Conservation (phyloP, 2,888 invertebrate genomes). For the Heteromyza rotundicornis region DNA sequence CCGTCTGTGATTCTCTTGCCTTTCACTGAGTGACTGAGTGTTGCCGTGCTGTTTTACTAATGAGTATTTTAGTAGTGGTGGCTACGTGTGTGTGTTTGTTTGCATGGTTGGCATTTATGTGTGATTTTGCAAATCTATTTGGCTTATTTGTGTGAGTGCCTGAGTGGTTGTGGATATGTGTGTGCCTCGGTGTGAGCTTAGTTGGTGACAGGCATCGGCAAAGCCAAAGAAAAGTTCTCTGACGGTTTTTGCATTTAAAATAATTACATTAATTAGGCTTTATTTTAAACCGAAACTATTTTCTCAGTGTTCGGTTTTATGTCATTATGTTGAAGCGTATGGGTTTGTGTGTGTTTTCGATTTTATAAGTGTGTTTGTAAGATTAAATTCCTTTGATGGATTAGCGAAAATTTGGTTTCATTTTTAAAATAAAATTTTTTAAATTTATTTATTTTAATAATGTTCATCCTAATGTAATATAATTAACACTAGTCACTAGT, state of each 20-base stretch:
- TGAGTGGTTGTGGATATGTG: neutral
- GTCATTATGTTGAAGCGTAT: too few species aligned
- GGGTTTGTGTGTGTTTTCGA: too few species aligned
- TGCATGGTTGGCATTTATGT: neutral
- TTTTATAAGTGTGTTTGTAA: too few species aligned
- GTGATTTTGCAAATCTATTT: conserved; percentile 11
- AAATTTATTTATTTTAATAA: too few species aligned
- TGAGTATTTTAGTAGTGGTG: neutral
- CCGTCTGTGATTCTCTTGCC: neutral
- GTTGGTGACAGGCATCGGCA: neutral
- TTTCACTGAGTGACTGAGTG: neutral
- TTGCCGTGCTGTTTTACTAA: conserved; percentile 1
- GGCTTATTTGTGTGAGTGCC: neutral
- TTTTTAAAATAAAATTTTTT: too few species aligned
- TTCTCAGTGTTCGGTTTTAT: too few species aligned
- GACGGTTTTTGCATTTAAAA: neutral
- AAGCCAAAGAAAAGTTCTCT: neutral
- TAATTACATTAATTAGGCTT: neutral
- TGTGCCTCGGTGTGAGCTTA: neutral
- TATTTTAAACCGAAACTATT: too few species aligned
- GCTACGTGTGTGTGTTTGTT: neutral
- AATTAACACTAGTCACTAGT: too few species aligned
- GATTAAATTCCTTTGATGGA: too few species aligned
- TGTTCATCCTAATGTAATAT: too few species aligned
- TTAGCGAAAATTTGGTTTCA: too few species aligned